Base-by-base conservation (phyloP, 2,113 vertebrate species). In the Trogon melanurus region DNA sequence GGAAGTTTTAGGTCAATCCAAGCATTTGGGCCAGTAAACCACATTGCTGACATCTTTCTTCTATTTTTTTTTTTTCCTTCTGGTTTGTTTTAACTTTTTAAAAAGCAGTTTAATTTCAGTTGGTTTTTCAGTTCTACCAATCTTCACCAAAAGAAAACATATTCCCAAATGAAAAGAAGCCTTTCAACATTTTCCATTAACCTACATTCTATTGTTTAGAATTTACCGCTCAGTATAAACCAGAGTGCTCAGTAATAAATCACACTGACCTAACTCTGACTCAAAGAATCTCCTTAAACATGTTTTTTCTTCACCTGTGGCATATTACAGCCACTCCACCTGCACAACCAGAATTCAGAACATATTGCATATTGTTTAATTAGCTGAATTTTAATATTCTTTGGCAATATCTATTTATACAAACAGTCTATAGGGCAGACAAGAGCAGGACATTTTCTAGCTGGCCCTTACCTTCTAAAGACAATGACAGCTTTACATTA, bases 41-140 rank as follows among this genome's bases (percentile, higher is more conserved):
- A 8, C 6, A 29, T 3, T 48, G 10, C 10, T 60, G 3, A 17
- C 23, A 25, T 70, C 1, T 64, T 27, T 50, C 2, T 1, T n/a
- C n/a, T n/a, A n/a, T n/a, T 12, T 22, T 64, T 48, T 34, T 6
- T 9, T 19, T 20, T 60, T 53, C 65, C 6, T 79, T 47, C 6
- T 36, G 6, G 1, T 0, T 51, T 25, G 30, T 30, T 4, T 2
- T 58, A 26, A n/a, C 6, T n/a, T 72, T 82, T 67, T 19, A 82
- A 79, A 2, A 51, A 61, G 9, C 18, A 65, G 9, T 25, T 75
- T 47, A 44, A 47, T 89, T 69, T 72, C n/a, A 62, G 29, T 45
- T 38, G 7, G 1, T 56, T 92, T 91, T 69, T 36, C 45, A 53
- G 10, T 21, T 6, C 91, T 69, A 72, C n/a, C 29, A 61, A 29